A percentile compares a stretch with the other conserved stretches of the same genome.
These are phyloP conservation scores for Luperina testacea DNA, from an alignment of 2,888 invertebrate species.

Conservation along the genomic window DNA sequence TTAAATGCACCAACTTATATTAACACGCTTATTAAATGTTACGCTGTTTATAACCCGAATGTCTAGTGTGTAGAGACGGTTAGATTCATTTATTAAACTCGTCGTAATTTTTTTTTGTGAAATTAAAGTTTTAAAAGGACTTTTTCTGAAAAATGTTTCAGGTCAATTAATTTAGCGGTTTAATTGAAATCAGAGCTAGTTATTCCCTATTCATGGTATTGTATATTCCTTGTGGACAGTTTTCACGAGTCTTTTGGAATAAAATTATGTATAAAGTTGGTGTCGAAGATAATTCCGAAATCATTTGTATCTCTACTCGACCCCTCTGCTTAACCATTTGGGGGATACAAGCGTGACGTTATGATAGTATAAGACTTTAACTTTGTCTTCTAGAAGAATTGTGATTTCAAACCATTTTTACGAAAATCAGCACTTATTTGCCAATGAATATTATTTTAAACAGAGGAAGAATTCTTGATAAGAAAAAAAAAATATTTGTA, in stretches of 20 bases:
- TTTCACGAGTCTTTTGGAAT: background rate
- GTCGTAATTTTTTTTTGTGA: background rate
- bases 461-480: background rate
- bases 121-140: background rate
- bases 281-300: background rate
- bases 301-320: background rate
- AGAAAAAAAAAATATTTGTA: background rate
- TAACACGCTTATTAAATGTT: conserved; percentile 33
- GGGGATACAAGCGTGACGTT: background rate
- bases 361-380: background rate
- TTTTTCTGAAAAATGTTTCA: background rate
- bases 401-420: background rate
- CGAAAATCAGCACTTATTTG: background rate
- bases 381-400: background rate
- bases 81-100: conserved; percentile 1
- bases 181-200: background rate
- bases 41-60: conserved; percentile 12
- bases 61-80: background rate
- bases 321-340: too few relatives aligned
- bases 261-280: background rate
- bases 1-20: conserved; percentile 43
- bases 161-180: background rate
- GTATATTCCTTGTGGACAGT: background rate
- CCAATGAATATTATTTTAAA: background rate
- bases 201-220: background rate